phyloP scores from a whole-genome alignment of 2,113 vertebrate species.

The Spilogale gracilis region DNA sequence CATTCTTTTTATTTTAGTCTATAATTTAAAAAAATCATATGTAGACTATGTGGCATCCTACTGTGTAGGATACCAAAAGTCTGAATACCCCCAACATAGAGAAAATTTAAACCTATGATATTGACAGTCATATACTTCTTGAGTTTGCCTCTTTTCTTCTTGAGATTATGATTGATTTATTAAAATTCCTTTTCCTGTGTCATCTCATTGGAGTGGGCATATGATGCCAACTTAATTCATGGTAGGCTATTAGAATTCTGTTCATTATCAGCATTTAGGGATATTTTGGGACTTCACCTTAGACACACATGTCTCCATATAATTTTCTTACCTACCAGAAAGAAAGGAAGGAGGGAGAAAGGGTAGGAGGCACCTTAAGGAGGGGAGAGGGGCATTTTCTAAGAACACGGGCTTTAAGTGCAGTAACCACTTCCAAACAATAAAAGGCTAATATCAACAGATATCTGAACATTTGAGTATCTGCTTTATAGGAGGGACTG shows the following conservation, averaged over 20 bases:
- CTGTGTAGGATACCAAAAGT: not conserved
- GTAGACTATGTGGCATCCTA: not conserved
- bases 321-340: not conserved
- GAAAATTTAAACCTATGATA: not conserved
- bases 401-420: not conserved
- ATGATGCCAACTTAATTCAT: not conserved
- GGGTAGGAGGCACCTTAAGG: not conserved
- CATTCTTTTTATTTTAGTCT: slow-evolving; percentile 35
- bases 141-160: not conserved
- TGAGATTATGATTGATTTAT: not conserved
- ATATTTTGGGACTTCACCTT: not conserved
- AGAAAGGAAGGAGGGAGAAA: not conserved
- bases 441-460: not conserved
- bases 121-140: not conserved
- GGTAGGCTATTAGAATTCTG: not conserved
- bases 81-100: not conserved
- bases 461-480: not conserved
- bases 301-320: not conserved
- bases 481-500: not conserved
- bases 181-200: not conserved
- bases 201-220: not conserved
- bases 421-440: not conserved
- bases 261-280: not conserved
- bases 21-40: not conserved
- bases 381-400: not conserved